A percentile compares a stretch with the other conserved stretches of the same genome.
Evolutionary conservation across 2,113 vertebrate species (phyloP).

Genomic region (Rattus norvegicus): GRCr8 NC_086022.1:58055001-58055500

Average conservation of each 20-base stretch:
- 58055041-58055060: background rate
- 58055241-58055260: background rate
- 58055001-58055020: background rate
- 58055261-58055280: background rate
- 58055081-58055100: background rate
- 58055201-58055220: background rate
- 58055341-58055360: background rate
- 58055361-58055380: background rate
- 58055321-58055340: conserved; percentile 10
- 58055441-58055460: background rate
- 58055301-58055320: background rate
- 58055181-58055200: background rate
- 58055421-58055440: background rate
- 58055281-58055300: background rate
- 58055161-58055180: background rate
- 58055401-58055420: background rate
- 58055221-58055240: background rate
- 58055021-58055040: background rate
- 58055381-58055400: background rate
- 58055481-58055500: background rate
- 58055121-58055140: background rate
- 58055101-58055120: background rate
- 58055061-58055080: background rate
- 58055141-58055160: background rate
- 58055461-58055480: background rate